Conservation (phyloP, 2,113 vertebrate genomes). For the Macroglossus sobrinus region DNA sequence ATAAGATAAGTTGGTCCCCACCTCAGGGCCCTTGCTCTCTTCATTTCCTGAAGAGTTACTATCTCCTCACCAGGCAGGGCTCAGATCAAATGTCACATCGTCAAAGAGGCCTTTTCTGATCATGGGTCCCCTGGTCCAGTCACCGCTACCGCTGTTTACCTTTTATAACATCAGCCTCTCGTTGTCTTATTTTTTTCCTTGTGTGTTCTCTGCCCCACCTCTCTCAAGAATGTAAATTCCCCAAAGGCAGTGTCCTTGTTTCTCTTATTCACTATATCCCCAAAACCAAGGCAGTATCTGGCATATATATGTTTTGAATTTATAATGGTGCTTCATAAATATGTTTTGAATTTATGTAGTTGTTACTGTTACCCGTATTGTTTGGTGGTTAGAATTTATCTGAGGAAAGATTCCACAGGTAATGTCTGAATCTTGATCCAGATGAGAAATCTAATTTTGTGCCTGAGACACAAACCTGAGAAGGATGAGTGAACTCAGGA, state of each 20-base stretch:
- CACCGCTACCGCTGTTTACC: not conserved
- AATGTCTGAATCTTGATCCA: not conserved
- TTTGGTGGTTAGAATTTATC: not conserved
- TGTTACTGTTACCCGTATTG: not conserved
- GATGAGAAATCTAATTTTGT: not conserved
- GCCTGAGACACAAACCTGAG: not conserved
- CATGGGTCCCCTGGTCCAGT: not conserved
- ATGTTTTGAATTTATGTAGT: not conserved
- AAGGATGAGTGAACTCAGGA: not conserved
- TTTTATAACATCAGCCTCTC: not conserved
- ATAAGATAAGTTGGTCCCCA: not conserved
- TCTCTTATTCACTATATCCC: not conserved
- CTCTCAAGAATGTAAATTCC: not conserved
- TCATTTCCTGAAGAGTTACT: not conserved
- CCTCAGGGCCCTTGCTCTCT: not conserved
- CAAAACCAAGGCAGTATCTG: not conserved
- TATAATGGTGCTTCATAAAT: too few relatives aligned
- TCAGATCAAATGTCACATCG: not conserved
- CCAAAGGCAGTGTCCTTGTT: not conserved
- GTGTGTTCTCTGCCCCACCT: not conserved
- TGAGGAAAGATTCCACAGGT: not conserved
- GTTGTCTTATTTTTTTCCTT: not conserved
- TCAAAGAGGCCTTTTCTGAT: not conserved
- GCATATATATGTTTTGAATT: not conserved
- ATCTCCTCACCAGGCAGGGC: not conserved